A percentile compares a stretch with the other conserved stretches of the same genome.
Evolutionary conservation across 2,797 vertebrate genomes (phyloP).

Genomic region (Tolypeutes matacus): DNA sequence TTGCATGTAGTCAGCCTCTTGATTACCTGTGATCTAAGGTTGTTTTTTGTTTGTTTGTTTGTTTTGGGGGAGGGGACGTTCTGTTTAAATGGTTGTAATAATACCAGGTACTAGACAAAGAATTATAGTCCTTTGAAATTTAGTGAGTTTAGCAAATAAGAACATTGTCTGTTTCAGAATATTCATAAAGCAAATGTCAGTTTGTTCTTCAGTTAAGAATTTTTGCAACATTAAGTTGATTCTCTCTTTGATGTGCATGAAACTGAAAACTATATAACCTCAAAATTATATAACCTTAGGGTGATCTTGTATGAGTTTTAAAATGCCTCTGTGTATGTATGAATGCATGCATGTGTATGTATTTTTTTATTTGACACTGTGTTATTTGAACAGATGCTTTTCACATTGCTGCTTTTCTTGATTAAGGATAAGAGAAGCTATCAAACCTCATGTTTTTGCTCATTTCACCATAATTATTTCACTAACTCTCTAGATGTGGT

Average conservation of each 20-base stretch:
- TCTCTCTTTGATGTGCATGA: constrained; percentile 33
- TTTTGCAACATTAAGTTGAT: constrained; percentile 45
- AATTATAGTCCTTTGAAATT: constrained; percentile 64
- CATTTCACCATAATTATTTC: background rate
- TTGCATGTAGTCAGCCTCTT: background rate
- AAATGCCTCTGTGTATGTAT: constrained; percentile 13
- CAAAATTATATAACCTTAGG: constrained; percentile 57
- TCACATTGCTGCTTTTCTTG: constrained; percentile 61
- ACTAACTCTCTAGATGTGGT: background rate
- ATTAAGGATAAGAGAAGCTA: constrained; percentile 1
- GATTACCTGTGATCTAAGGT: background rate
- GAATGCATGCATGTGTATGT: background rate
- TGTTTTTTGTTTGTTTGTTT: background rate
- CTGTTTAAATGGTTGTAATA: constrained; percentile 43
- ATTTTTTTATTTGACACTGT: constrained; percentile 26
- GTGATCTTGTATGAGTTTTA: constrained; percentile 62
- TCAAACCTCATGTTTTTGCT: background rate
- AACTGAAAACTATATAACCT: constrained; percentile 23
- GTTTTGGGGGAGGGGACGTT: background rate
- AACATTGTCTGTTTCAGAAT: constrained; percentile 34
- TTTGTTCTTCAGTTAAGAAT: constrained; percentile 61
- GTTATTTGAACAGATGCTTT: constrained; percentile 14
- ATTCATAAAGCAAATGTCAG: constrained; percentile 73
- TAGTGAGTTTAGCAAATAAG: constrained; percentile 63
- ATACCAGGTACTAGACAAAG: constrained; percentile 49